Evolutionary conservation across 23 tunicate genomes (phyloP).

Genomic region (Corella eumyota): DNA sequence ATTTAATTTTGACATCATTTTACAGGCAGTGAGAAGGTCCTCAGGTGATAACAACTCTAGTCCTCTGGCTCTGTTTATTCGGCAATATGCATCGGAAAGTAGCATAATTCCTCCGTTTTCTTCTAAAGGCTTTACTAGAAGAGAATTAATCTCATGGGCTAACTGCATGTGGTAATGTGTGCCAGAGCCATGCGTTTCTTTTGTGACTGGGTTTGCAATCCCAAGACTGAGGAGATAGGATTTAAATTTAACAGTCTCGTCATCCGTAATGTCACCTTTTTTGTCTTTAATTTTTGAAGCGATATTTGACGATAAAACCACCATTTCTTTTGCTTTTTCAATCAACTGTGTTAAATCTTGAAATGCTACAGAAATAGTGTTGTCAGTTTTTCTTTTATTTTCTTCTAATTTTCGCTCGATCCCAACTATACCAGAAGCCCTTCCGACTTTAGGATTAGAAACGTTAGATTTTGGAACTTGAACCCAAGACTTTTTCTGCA

Average conservation of each 20-base stretch:
- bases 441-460: conserved; percentile 3
- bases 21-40: conserved; percentile 71
- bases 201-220: conserved; percentile 89
- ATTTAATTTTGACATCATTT: conserved; percentile 33
- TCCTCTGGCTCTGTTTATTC: conserved; percentile 89
- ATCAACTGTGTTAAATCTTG: conserved; percentile 80
- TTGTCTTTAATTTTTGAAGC: conserved; percentile 83
- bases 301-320: conserved; percentile 35
- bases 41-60: conserved; percentile 87
- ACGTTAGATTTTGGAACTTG: too few relatives aligned
- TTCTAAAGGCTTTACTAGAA: conserved; percentile 16
- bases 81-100: conserved; percentile 78
- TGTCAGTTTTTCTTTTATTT: conserved; percentile 26
- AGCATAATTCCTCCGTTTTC: conserved; percentile 66
- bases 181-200: conserved; percentile 85
- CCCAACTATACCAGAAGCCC: conserved; percentile 71
- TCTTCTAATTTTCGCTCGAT: conserved; percentile 71
- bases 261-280: conserved; percentile 94
- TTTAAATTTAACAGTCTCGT: conserved; percentile 89
- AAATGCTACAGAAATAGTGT: conserved; percentile 81
- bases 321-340: conserved; percentile 97
- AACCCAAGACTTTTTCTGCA: too few relatives aligned
- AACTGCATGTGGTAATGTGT: conserved; percentile 92
- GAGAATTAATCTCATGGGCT: conserved; percentile 52
- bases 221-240: conserved; percentile 86